Evolutionary conservation across 2,888 invertebrate genomes (phyloP).

Genomic region (Aleiodes testaceus): DNA sequence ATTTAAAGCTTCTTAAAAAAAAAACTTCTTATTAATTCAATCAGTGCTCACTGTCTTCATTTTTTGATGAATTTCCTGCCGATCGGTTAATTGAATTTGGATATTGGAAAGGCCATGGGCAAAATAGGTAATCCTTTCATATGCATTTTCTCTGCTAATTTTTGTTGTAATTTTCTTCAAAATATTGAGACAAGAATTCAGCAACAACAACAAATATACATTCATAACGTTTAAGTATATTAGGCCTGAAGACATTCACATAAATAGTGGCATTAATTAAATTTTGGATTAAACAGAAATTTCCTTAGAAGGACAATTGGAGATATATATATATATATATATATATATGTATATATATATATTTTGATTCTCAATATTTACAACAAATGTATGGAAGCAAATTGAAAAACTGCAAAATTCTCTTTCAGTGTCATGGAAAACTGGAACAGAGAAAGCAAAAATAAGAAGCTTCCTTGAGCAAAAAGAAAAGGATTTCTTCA

Average conservation of each 20-base stretch:
- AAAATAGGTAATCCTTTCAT: constrained; percentile 46
- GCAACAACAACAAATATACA: constrained; percentile 68
- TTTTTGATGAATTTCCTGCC: no score
- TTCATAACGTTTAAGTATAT: constrained; percentile 70
- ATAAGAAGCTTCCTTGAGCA: no score
- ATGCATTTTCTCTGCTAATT: constrained; percentile 21
- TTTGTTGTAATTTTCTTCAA: constrained; percentile 39
- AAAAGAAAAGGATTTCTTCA: no score
- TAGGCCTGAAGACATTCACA: constrained; percentile 69
- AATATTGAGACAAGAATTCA: constrained; percentile 67
- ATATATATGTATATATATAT: constrained; percentile 33
- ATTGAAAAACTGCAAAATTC: no score
- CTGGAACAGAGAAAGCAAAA: no score
- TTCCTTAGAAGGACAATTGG: background rate
- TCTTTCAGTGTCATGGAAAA: no score
- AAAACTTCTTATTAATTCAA: no score
- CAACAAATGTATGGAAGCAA: no score
- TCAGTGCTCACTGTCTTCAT: no score
- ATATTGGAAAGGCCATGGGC: constrained; percentile 17
- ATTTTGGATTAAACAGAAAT: background rate
- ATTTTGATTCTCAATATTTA: background rate
- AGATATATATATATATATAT: constrained; percentile 31
- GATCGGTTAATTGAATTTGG: background rate
- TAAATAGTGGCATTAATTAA: constrained; percentile 49
- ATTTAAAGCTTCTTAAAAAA: no score